These are phyloP conservation scores for Dermatemys mawii DNA, from an alignment of 2,113 vertebrate species.

Conservation along the genomic window DNA sequence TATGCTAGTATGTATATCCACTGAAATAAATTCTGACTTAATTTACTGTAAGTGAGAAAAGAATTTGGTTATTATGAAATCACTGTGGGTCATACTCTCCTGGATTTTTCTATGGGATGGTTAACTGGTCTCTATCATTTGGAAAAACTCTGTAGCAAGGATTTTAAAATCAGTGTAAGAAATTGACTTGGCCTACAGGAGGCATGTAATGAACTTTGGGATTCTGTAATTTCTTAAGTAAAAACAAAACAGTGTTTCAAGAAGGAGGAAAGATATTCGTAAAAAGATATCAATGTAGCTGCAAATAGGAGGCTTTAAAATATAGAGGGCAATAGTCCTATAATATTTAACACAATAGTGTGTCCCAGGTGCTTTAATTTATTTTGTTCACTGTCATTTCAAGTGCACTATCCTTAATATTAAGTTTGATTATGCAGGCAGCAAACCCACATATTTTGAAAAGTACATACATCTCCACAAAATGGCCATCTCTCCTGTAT, in stretches of 20 bases:
- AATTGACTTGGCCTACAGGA: background rate
- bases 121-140: too few relatives aligned
- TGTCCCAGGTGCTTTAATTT: background rate
- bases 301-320: background rate
- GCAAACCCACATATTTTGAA: background rate
- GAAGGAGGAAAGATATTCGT: background rate
- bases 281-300: background rate
- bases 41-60: too few relatives aligned
- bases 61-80: too few relatives aligned
- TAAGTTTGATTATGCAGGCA: background rate
- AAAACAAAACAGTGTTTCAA: background rate
- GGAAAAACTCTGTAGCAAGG: background rate
- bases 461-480: background rate
- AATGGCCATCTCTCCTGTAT: background rate
- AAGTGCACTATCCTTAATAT: background rate
- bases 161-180: background rate
- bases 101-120: too few relatives aligned
- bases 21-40: too few relatives aligned
- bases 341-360: background rate
- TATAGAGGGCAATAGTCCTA: background rate
- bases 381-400: background rate
- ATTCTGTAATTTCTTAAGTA: background rate
- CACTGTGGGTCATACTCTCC: too few relatives aligned
- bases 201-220: background rate
- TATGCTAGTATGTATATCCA: too few relatives aligned